Evolutionary conservation across 2,113 vertebrate species (phyloP).

Genomic region (Neolamprologus falcicula): DNA sequence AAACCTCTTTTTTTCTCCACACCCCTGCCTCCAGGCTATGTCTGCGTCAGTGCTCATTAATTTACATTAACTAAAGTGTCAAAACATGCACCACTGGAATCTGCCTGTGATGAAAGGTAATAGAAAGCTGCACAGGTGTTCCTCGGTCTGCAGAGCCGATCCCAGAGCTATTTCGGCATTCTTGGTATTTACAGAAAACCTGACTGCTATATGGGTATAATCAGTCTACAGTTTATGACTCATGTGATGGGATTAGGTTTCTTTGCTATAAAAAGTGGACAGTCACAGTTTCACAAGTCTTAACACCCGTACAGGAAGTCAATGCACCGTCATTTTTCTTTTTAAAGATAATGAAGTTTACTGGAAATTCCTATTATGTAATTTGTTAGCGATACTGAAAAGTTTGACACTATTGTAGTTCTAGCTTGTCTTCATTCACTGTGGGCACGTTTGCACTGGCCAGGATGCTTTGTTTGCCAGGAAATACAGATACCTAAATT

Average conservation of each 20-base stretch:
- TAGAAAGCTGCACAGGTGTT: constrained; percentile 64
- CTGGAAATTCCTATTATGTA: constrained; percentile 19
- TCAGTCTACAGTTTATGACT: constrained; percentile 24
- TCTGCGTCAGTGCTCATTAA: constrained; percentile 73
- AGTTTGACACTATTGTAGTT: neutral
- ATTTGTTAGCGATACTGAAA: neutral
- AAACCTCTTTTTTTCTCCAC: constrained; percentile 43
- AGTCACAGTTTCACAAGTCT: constrained; percentile 5
- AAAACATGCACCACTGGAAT: constrained; percentile 72
- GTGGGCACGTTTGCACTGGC: neutral
- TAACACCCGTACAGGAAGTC: neutral
- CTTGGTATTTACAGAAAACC: constrained; percentile 40
- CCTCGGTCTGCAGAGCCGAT: constrained; percentile 19
- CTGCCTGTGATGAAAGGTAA: constrained; percentile 61
- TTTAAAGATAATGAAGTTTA: constrained; percentile 11
- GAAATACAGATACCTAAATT: neutral
- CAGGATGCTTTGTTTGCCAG: neutral
- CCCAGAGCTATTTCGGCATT: constrained; percentile 17
- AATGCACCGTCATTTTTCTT: neutral
- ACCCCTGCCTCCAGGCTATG: constrained; percentile 54
- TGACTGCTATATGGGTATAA: constrained; percentile 5
- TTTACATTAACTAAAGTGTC: constrained; percentile 76
- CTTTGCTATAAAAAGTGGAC: constrained; percentile 7
- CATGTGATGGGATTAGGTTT: constrained; percentile 26
- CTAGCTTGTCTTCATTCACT: neutral